Evolutionary conservation across 2,113 vertebrate species (phyloP), one percentile per base, ranked within the genome.

Genomic region (Pseudopipra pipra): DNA sequence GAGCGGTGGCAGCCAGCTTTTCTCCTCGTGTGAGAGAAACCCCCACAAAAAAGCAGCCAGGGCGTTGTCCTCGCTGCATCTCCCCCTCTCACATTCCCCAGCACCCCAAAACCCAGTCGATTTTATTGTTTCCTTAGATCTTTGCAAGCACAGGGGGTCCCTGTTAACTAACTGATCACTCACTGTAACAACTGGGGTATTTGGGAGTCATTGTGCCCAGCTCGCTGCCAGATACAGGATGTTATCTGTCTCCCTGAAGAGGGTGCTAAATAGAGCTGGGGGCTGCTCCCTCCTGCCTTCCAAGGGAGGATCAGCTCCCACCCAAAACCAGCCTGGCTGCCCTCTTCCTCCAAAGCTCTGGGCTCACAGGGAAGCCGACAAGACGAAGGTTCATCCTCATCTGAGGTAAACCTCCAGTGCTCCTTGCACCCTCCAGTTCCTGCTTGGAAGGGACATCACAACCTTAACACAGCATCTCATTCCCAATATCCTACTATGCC

Each of bases 111-210:
- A 75, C 14, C n/a, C 33, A 63, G 1, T 9, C 0, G 3, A 5
- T 43, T 63, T 41, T 58, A 25, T 17, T 23, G 46, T 55, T 77
- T 41, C 65, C 41, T 47, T 56, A 56, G 25, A 39, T 25, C 14
- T 35, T 67, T 24, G 19, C 52, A 75, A 75, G 25, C 1, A 3
- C 43, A 16, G 12, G 5, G 8, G 5, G 19, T 54, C 15, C 27
- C 55, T 0, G 0, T 41, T 37, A 47, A 41, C 18, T 1, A 52
- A 41, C 18, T 1, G 0, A 35, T 14, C 0, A 1, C 13, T 62
- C 2, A 2, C 46, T 0, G 3, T 43, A 47, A 77, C 12, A 44
- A 49, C 35, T 18, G 28, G 9, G 30, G 33, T 2, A 25, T 86
- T 65, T 13, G 43, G 62, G 43, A 35, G 33, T 22, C 2, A 3